Evolutionary conservation across 2,113 vertebrate species (phyloP), one percentile per base, ranked within the genome.

Genomic region (Nasalis larvatus): DNA sequence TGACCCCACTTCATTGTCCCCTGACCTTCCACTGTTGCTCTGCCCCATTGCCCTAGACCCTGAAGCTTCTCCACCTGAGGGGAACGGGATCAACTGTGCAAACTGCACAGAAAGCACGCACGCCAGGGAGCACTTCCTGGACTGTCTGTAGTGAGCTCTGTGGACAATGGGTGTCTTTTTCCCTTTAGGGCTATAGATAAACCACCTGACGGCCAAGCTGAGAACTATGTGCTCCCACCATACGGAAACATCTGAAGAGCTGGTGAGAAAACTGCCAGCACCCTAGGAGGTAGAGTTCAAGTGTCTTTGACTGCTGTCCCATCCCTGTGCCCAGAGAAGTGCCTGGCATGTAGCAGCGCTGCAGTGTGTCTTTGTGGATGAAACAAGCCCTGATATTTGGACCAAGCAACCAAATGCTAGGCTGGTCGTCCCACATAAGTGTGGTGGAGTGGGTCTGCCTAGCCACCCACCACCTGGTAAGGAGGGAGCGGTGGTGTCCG

Each of bases 231-330:
- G 6, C 1, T n/a, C 86, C 77, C 3, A 49, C 0, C 0, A 16
- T 4, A 47, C 1, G 32, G 42, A 49, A 40, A 3, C 32, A 30
- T 25, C 30, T 58, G 17, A 23, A 74, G 40, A 88, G 25, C 54
- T 21, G 2, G 11, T 1, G 7, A 56, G 18, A 37, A 18, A 17
- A n/a, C 32, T 18, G 0, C 1, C 49, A 12, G 12, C 1, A 4
- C 12, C 13, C 21, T 13, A 0, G 27, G n/a, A 2, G 13, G 25
- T 45, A 35, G 14, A 21, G 3, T 54, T 27, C 25, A 49, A 49
- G 1, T 35, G 11, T 78, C 20, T 20, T 45, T 54, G 66, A 76
- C 60, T 17, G 6, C 1, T n/a, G 14, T 69, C 37, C 13, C 9
- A n/a, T 35, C 12, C 20, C 25, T n/a, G 27, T 1, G 9, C 6